phyloP scores from a whole-genome alignment of 2,797 vertebrate genomes.

The Hippocampus kuda region DNA sequence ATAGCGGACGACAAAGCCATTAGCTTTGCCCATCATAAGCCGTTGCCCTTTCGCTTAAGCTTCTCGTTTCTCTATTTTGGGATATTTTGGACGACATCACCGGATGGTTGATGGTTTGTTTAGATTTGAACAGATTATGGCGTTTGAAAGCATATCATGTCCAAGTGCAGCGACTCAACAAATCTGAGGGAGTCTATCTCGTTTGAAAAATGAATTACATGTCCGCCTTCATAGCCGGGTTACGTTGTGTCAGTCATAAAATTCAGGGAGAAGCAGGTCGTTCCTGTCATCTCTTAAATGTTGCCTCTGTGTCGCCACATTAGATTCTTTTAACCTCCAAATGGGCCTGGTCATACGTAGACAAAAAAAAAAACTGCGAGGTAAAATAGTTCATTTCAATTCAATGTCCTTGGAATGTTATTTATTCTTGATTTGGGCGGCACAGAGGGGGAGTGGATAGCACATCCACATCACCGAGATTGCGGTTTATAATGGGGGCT shows the following conservation, averaged over 20 bases:
- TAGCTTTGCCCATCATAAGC: constrained; percentile 28
- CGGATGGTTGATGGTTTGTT: constrained; percentile 15
- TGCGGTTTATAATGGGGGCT: too few species aligned
- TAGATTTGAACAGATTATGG: constrained; percentile 14
- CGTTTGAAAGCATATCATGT: constrained; percentile 9
- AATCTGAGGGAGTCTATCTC: not conserved
- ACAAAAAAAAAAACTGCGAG: too few species aligned
- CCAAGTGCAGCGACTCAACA: not conserved
- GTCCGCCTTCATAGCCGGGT: not conserved
- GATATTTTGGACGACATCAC: constrained; percentile 13
- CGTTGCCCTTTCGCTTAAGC: constrained; percentile 15
- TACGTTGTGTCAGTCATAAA: constrained; percentile 12
- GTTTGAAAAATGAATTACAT: constrained; percentile 1
- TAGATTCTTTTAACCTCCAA: too few species aligned
- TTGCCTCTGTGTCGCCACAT: not conserved
- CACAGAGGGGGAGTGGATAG: too few species aligned
- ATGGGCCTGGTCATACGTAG: too few species aligned
- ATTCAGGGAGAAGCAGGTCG: constrained; percentile 26
- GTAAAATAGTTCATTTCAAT: too few species aligned
- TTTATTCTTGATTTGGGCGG: too few species aligned
- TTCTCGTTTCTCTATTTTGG: not conserved
- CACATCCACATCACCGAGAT: too few species aligned
- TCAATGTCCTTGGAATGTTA: too few species aligned
- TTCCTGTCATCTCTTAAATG: constrained; percentile 22
- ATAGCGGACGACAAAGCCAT: constrained; percentile 31